Evolutionary conservation across 1,140 invertebrate genomes (phyloP), one percentile per base, ranked within the genome.

Genomic region (Caerostris darwini): DNA sequence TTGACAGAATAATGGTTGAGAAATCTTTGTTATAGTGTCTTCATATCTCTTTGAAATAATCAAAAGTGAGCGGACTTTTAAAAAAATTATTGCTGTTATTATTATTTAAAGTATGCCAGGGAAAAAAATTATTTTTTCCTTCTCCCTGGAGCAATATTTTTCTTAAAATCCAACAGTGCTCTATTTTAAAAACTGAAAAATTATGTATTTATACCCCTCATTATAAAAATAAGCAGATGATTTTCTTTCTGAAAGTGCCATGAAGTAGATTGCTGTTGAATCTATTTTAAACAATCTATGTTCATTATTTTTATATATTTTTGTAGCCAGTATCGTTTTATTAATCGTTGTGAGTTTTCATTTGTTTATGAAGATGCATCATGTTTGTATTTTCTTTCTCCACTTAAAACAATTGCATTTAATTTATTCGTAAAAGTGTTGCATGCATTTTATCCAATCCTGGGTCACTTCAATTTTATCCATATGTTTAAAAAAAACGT

Each of bases 1-100:
- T 98, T 96, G 98, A 99, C 94, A 98, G 98, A 96, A 99, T 99
- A 94, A 98, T 99, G 97, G 97, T 99, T 88, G 99, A 99, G 96
- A 98, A 99, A 96, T 99, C 99, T 5, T 96, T 99, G 53, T 97
- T 99, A 94, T 99, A 98, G 88, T 88, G 86, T 7, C 34, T 7
- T 12, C 58, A 61, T n/a, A 54, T 83, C 53, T 57, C 10, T 57
- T 83, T 83, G 12, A 83, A 77, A 57, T 57, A 57, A 77, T 7
- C 17, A 77, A 77, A 77, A 77, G 71, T 77, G 71, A 77, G 71
- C 53, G 12, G 8, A 3, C 34, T 53, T 77, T 34, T 14, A 3
- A 2, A 12, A 77, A 34, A 34, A 34, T 34, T 34, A 34, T 34
- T 34, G n/a, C n/a, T n/a, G 34, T 34, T 34, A 34, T 34, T 34